Conservation (phyloP, 1,140 invertebrate genomes). For the Aphelinus certus region DNA sequence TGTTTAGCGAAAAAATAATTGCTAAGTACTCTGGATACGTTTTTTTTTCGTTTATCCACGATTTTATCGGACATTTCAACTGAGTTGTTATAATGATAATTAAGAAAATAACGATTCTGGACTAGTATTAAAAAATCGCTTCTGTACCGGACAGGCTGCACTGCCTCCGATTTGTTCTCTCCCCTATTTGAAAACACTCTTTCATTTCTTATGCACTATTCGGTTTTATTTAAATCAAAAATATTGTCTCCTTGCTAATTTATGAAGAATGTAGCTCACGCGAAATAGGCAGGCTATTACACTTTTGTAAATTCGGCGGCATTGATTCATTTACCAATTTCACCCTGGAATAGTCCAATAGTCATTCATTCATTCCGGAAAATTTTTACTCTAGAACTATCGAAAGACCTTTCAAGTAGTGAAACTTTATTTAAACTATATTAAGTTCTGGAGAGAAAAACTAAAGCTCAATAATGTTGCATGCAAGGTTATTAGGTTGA, state of each 20-base stretch:
- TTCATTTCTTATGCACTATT: conserved; percentile 15
- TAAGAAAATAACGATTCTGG: not conserved
- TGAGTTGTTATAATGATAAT: not conserved
- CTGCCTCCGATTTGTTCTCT: not conserved
- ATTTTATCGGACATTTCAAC: conserved; percentile 14
- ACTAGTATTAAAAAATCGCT: conserved; percentile 16
- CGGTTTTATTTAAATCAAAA: conserved; percentile 1
- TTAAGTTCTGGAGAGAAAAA: too few species aligned
- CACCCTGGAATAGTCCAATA: not conserved
- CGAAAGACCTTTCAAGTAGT: too few species aligned
- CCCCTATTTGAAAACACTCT: not conserved
- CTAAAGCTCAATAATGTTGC: conserved; percentile 1
- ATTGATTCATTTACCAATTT: conserved; percentile 22
- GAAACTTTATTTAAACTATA: too few species aligned
- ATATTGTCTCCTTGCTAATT: not conserved
- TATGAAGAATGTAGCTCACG: conserved; percentile 28
- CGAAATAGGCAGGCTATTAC: conserved; percentile 23
- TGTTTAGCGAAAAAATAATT: too few species aligned
- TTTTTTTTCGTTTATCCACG: too few species aligned
- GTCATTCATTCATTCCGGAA: too few species aligned
- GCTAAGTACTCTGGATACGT: too few species aligned
- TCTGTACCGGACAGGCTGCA: not conserved
- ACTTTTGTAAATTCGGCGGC: conserved; percentile 15
- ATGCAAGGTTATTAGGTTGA: conserved; percentile 1
- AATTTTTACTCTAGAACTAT: too few species aligned